Base-by-base conservation (phyloP, 2,888 invertebrate genomes). In the Plebejus anna region DNA sequence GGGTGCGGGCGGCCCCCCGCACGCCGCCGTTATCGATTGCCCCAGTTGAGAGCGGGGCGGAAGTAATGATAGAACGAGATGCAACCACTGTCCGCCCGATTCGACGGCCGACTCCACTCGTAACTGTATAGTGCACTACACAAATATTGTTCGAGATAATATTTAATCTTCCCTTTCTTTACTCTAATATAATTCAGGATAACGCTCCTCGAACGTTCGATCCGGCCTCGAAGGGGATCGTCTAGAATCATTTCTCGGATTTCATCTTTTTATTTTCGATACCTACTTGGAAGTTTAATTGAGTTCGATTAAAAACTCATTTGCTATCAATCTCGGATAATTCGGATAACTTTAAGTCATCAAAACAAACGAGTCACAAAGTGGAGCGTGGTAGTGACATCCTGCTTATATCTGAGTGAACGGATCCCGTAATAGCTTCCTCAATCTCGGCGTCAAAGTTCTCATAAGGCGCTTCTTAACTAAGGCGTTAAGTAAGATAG, bases 11-110 rank as follows among this genome's bases (percentile, higher is more conserved):
- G 82, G 82, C 82, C 80, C 84, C 83, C 85, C 84, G 84, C 84
- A 80, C 79, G 86, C 86, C 89, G 84, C 88, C 85, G 87, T 85
- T 95, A 95, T 95, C 95, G 95, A 95, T 95, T 95, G 95, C 94
- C 95, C 95, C 94, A 95, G 95, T 95, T 95, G 94, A 94, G 92
- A 94, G 92, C 90, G 90, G 90, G 90, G 91, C 91, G 93, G 90
- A 92, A 92, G 90, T 89, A 91, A 91, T 89, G 92, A 92, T 91
- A 93, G 93, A 94, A 89, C 88, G 88, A 89, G 93, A 93, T 92
- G 93, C 93, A 91, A 92, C 91, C 88, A 92, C 89, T 90, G 90
- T 88, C 91, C 90, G 80, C 87, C 91, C 90, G 78, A 79, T 78
- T 86, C 87, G 85, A 86, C 89, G 89, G 87, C 89, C 89, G 88